Conservation (phyloP, 2,888 invertebrate species). For the Meloe dianella region DNA sequence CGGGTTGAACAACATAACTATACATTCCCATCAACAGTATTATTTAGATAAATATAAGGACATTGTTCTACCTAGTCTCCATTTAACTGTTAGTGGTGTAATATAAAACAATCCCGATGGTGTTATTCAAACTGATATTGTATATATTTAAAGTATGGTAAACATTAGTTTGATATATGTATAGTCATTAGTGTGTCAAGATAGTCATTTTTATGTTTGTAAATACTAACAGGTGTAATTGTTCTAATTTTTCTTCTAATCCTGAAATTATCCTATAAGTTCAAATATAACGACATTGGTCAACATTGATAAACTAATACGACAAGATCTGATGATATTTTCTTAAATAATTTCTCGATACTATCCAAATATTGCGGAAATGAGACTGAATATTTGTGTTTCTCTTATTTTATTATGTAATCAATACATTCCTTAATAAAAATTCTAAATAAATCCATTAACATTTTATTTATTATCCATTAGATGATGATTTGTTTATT, state of each 20-base stretch:
- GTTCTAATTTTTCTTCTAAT: not conserved
- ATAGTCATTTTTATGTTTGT: constrained; percentile 12
- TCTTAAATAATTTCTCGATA: constrained; percentile 2
- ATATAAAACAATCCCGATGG: constrained; percentile 14
- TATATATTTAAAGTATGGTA: constrained; percentile 4
- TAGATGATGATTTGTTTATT: too few relatives aligned
- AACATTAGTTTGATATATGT: constrained; percentile 15
- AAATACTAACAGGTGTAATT: not conserved
- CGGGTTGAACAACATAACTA: constrained; percentile 11
- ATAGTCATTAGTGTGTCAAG: constrained; percentile 14
- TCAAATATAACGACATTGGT: not conserved
- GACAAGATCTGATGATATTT: constrained; percentile 12
- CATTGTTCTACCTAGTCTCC: constrained; percentile 11
- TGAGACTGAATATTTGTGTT: constrained; percentile 16
- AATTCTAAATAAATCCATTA: not conserved
- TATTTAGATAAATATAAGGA: constrained; percentile 22
- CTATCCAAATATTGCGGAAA: constrained; percentile 4
- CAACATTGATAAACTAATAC: constrained; percentile 11
- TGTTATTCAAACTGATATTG: constrained; percentile 14
- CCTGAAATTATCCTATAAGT: not conserved
- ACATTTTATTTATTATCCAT: not conserved
- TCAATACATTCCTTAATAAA: not conserved
- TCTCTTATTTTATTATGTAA: not conserved
- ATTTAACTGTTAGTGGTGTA: constrained; percentile 14
- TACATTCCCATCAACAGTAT: constrained; percentile 22